Evolutionary conservation across 2,113 vertebrate species (phyloP), one percentile per base, ranked within the genome.

Genomic region (Cyanoramphus novaezelandiae): DNA sequence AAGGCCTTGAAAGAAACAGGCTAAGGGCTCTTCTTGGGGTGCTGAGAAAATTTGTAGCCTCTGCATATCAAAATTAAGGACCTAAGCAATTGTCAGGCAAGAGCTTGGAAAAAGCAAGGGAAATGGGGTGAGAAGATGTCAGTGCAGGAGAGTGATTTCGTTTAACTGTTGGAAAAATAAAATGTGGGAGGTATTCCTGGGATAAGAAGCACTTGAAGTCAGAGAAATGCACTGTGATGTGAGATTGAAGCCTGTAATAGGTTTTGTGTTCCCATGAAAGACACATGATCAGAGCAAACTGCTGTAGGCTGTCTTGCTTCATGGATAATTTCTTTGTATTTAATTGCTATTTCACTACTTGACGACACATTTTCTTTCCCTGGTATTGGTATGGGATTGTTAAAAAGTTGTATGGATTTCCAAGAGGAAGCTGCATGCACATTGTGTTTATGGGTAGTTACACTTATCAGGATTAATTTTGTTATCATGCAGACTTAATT

Each of bases 401-500:
- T 90, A 70, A 86, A 57, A 93, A 91, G 29, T 81, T 59, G 31
- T 23, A 28, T 17, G 46, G 72, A 47, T 88, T 86, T 84, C 88
- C 69, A 76, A 60, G 60, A 91, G 69, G 55, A 78, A 23, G 43
- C n/a, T 86, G 41, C 3, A 3, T 52, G 43, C 67, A 65, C 0
- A 0, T 17, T 31, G 46, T 75, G 72, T 80, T 92, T 94, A 67
- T n/a, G 75, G 74, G 69, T 53, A 88, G 63, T 41, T 84, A 85
- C 52, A 13, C 63, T 29, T 86, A 95, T 70, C 87, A 85, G 85
- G 78, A 86, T 93, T 95, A 85, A 92, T 94, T 94, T 90, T 94
- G 78, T 67, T 92, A 83, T 96, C 91, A 68, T 47, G 78, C 79
- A 90, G 90, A 79, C 94, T 95, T 97, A 92, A 86, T 95, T 94